These are phyloP conservation scores for Elanoides forficatus DNA, from an alignment of 2,113 vertebrate genomes.

Conservation along the genomic window DNA sequence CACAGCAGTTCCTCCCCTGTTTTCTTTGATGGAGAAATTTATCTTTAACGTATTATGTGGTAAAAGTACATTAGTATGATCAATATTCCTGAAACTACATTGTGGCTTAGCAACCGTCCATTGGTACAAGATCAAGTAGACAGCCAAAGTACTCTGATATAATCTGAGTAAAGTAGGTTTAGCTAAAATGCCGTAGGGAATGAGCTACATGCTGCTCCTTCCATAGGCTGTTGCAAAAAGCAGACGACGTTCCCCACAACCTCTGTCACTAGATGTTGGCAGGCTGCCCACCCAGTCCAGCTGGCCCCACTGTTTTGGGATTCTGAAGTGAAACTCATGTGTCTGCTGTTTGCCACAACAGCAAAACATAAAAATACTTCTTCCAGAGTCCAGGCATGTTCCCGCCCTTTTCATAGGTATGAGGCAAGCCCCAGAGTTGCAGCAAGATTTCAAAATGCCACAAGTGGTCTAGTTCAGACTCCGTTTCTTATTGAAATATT, in stretches of 20 bases:
- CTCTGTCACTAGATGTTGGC: not conserved
- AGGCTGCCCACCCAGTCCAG: not conserved
- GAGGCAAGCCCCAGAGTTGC: not conserved
- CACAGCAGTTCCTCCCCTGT: not conserved
- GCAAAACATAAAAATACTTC: not conserved
- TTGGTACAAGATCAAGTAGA: not conserved
- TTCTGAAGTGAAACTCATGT: not conserved
- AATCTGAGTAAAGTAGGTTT: not conserved
- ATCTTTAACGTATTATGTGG: not conserved
- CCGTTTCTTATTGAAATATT: not conserved
- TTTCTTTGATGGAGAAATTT: not conserved
- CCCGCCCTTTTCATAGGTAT: not conserved
- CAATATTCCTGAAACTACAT: not conserved
- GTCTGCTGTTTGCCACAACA: not conserved
- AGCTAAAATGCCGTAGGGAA: not conserved
- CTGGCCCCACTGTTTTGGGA: not conserved
- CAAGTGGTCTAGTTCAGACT: not conserved
- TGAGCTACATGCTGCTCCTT: not conserved
- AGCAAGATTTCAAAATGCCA: not conserved
- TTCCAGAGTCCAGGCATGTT: not conserved
- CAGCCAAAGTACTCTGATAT: not conserved
- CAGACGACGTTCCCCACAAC: not conserved
- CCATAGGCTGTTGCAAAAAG: not conserved
- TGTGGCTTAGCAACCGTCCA: not conserved
- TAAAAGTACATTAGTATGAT: not conserved